A percentile compares a stretch with the other conserved stretches of the same genome.
phyloP scores from a whole-genome alignment of 2,797 vertebrate species.

The Malurus leucopterus region DNA sequence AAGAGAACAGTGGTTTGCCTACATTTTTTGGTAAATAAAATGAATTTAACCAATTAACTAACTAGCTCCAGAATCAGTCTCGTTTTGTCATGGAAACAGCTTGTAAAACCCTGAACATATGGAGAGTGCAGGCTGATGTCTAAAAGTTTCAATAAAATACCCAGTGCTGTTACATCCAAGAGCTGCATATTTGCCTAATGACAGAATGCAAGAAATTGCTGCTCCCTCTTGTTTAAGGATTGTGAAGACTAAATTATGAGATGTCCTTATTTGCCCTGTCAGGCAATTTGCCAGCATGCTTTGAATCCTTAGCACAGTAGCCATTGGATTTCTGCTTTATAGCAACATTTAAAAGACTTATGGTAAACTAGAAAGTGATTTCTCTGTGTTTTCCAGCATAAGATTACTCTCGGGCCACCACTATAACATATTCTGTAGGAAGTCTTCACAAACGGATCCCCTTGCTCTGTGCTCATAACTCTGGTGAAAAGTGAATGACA shows the following conservation, averaged over 20 bases:
- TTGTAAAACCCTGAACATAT: background rate
- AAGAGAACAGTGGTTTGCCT: background rate
- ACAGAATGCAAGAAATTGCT: background rate
- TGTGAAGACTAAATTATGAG: background rate
- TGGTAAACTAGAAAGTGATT: background rate
- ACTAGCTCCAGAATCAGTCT: background rate
- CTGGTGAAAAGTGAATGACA: background rate
- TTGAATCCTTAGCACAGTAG: background rate
- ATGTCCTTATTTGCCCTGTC: background rate
- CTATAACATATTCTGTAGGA: background rate
- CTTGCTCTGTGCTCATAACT: background rate
- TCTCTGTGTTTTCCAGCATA: background rate
- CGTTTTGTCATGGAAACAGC: conserved; percentile 1
- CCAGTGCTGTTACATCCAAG: background rate
- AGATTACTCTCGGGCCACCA: background rate
- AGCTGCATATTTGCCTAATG: background rate
- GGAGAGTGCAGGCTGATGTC: background rate
- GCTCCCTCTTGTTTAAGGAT: background rate
- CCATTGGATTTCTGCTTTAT: background rate
- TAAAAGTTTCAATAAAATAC: conserved; percentile 3
- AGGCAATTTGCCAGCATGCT: background rate
- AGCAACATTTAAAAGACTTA: background rate
- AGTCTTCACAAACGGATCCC: background rate
- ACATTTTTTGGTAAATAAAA: background rate
- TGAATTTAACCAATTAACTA: background rate